These are phyloP conservation scores for Pyrochroa serraticornis DNA, from an alignment of 2,888 invertebrate species.

Conservation along the genomic window DNA sequence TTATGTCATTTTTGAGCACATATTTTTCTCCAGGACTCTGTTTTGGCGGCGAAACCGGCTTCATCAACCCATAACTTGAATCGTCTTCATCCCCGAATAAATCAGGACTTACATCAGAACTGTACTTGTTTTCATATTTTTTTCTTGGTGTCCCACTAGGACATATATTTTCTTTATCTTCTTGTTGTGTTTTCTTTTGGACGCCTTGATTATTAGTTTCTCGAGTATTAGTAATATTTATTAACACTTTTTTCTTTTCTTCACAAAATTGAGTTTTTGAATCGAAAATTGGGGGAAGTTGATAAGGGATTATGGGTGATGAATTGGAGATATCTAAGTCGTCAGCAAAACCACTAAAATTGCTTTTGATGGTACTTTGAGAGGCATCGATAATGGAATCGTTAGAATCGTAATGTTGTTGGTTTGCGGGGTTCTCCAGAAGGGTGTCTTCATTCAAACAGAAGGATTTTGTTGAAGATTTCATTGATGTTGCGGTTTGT, in stretches of 20 bases:
- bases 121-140: constrained; percentile 37
- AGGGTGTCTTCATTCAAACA: constrained; percentile 53
- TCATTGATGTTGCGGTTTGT: constrained; percentile 13
- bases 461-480: constrained; percentile 36
- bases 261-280: not conserved
- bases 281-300: constrained; percentile 25
- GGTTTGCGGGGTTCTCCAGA: constrained; percentile 42
- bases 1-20: constrained; percentile 51
- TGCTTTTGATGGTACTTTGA: constrained; percentile 29
- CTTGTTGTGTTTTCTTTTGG: constrained; percentile 14
- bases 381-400: constrained; percentile 39
- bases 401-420: constrained; percentile 32
- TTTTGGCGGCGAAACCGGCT: constrained; percentile 8
- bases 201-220: constrained; percentile 10
- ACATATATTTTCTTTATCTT: constrained; percentile 39
- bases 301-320: constrained; percentile 36
- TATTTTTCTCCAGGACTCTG: constrained; percentile 40
- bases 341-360: constrained; percentile 39
- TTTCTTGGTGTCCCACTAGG: constrained; percentile 45
- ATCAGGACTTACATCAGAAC: constrained; percentile 61
- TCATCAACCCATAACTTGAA: not conserved
- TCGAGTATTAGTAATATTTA: constrained; percentile 15
- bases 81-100: constrained; percentile 66
- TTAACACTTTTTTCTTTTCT: constrained; percentile 6
- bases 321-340: constrained; percentile 31